Base-by-base conservation (phyloP, 2,888 invertebrate species). In the Andrena dorsata region DNA sequence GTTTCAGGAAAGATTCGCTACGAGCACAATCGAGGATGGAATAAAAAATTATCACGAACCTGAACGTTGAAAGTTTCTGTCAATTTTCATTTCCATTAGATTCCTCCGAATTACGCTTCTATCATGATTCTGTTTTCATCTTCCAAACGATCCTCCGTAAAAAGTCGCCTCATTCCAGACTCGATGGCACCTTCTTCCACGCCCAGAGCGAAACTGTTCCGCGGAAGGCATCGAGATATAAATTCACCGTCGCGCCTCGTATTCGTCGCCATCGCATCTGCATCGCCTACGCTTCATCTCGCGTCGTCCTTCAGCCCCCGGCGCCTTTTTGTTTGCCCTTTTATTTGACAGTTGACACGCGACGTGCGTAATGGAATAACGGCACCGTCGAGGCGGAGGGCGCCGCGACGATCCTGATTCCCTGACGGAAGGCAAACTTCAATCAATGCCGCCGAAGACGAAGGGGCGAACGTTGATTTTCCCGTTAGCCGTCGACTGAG, bases 331-430 rank as follows among this genome's bases (percentile, higher is more conserved):
- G 64, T 83, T 80, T 82, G 70, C 74, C 80, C 80, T 82, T 56
- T 86, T 88, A 86, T 86, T 88, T 83, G 87, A 82, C 88, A 78
- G 83, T 76, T 88, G 89, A 89, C 86, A 86, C 82, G 83, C 86
- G 88, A 80, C 84, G 82, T 78, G 83, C 81, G 87, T 89, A 89
- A 89, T 89, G 83, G 88, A 89, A 89, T 89, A 89, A 89, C 87
- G 84, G 82, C 61, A 76, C 80, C 71, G 61, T 47, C 75, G 71
- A 71, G 66, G 68, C 81, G 81, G 78, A 81, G 84, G 81, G 76
- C 56, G 77, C 74, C 87, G 82, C 69, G 84, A 87, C 87, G 84
- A 86, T 84, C 81, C 74, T 84, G 77, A 76, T 76, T 74, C 78
- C 80, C 84, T 77, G 85, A 80, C 86, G 88, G 84, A 86, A 88